Base-by-base conservation (phyloP, 2,113 vertebrate genomes). In the Nettapus auritus region DNA sequence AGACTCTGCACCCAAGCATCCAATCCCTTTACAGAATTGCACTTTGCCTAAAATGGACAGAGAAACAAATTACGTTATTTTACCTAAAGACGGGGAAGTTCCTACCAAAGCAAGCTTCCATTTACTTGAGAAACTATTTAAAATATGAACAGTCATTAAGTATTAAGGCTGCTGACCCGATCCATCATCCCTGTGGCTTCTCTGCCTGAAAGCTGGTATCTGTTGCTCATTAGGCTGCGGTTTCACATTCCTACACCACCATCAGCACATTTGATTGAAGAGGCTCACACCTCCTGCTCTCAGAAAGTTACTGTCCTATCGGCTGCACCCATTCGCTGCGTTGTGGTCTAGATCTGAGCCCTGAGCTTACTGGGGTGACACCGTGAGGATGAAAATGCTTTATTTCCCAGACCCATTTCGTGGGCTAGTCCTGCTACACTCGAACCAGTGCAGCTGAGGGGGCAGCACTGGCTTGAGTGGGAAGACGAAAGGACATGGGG, bases 401-500 rank as follows among this genome's bases (percentile, higher is more conserved):
- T 71, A 78, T 71, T 88, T 90, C 52, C 64, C 53, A 90, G n/a
- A 63, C 52, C 46, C 33, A 14, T 74, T 74, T 83, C 75, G 74
- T 78, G 83, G 88, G 80, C 88, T 46, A 52, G 71, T 86, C 71
- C 80, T 8, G 71, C 53, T 73, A 73, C 28, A 23, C 60, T 78
- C 67, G 52, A 90, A 70, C 66, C 48, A 53, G 6, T 38, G 55
- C 85, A 89, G 85, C 74, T 23, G 34, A 5, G 5, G 10, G 15
- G n/a, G 16, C 6, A 88, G 57, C 38, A 36, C 90, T 88, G 40
- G 52, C 69, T 56, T 1, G 3, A 75, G 88, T 79, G 90, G 95
- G 96, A 95, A 93, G 94, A 96, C 92, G 26, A 97, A 95, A 97
- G 64, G 13, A 73, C 71, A 88, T 2, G 7, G 40, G 71, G 42